These are phyloP conservation scores for Enteromius radiatus DNA, from an alignment of 2,797 vertebrate genomes.

Conservation along the genomic window DNA sequence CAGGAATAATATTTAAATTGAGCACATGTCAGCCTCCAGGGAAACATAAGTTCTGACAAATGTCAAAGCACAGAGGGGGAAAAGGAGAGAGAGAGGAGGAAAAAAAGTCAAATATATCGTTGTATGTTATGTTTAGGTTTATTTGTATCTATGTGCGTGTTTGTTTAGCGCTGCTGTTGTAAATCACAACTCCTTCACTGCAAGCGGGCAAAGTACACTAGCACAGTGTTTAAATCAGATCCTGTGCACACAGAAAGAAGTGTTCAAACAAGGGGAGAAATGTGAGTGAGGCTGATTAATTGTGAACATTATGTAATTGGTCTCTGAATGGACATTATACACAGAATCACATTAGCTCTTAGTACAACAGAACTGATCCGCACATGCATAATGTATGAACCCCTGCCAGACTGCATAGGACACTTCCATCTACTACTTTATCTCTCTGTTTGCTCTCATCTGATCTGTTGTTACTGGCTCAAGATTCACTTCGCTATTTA, in stretches of 20 bases:
- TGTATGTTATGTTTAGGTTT: conserved; percentile 11
- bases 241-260: neutral
- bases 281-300: conserved; percentile 33
- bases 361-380: conserved; percentile 47
- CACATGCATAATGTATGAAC: conserved; percentile 41
- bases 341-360: conserved; percentile 23
- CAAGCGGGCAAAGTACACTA: neutral
- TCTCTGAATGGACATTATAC: conserved; percentile 36
- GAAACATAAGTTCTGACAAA: conserved; percentile 22
- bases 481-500: conserved; percentile 40
- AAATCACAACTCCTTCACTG: neutral
- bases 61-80: neutral
- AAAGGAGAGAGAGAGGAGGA: too few species aligned
- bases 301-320: conserved; percentile 37
- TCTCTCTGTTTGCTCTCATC: conserved; percentile 13
- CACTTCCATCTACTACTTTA: conserved; percentile 8
- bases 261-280: conserved; percentile 16
- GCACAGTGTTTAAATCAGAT: neutral
- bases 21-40: conserved; percentile 24
- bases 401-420: conserved; percentile 7
- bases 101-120: neutral
- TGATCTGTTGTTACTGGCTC: conserved; percentile 35
- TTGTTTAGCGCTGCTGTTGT: conserved; percentile 11
- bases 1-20: conserved; percentile 34
- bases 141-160: conserved; percentile 5